Evolutionary conservation across 2,797 vertebrate species (phyloP).

Genomic region (Neosilurus hyrtlii): DNA sequence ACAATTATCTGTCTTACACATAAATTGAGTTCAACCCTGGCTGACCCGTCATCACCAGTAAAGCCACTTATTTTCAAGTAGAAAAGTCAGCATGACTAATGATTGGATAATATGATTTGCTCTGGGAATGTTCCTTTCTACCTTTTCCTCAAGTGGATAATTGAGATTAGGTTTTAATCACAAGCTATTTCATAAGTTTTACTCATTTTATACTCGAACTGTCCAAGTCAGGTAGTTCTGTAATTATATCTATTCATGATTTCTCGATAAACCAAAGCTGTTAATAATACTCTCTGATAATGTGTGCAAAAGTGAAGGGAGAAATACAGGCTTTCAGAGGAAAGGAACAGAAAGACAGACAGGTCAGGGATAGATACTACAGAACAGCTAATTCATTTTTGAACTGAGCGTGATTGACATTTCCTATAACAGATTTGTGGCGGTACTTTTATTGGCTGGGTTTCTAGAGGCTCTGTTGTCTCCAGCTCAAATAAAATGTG

Average conservation of each 20-base stretch:
- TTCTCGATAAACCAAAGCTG: conserved; percentile 6
- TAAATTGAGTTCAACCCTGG: conserved; percentile 1
- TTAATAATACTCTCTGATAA: conserved; percentile 4
- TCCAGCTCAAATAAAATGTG: conserved; percentile 39
- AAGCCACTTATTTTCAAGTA: conserved; percentile 32
- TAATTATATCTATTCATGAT: conserved; percentile 1
- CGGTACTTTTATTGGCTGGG: conserved; percentile 43
- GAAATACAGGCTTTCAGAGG: neutral
- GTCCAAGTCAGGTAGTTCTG: neutral
- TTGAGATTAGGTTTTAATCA: conserved; percentile 1
- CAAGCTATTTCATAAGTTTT: neutral
- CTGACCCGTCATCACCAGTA: neutral
- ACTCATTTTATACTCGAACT: neutral
- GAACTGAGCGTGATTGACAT: conserved; percentile 39
- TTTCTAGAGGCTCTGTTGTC: conserved; percentile 41
- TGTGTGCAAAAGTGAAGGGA: conserved; percentile 1
- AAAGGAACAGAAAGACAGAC: neutral
- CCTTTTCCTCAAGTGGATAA: neutral
- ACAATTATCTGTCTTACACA: neutral
- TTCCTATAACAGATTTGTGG: conserved; percentile 34
- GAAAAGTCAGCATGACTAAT: conserved; percentile 10
- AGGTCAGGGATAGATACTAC: conserved; percentile 19
- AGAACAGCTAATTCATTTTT: conserved; percentile 36
- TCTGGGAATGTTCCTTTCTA: conserved; percentile 3
- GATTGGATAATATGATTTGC: conserved; percentile 10